phyloP scores from a whole-genome alignment of 2,797 vertebrate genomes.

The Alouatta caraya region DNA sequence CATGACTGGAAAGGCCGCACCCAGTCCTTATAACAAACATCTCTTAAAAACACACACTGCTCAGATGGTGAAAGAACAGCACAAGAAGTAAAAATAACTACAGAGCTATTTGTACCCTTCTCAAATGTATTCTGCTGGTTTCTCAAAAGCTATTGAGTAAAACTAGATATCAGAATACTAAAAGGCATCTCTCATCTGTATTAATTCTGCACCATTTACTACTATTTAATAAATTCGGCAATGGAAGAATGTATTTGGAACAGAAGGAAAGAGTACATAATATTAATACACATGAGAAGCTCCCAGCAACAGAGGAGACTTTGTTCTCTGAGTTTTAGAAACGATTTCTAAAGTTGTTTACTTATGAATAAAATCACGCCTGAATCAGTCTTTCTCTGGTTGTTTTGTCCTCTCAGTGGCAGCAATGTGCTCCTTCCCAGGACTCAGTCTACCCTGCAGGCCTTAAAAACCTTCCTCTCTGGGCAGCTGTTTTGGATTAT shows the following conservation, averaged over 20 bases:
- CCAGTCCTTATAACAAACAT: neutral
- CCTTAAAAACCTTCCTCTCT: neutral
- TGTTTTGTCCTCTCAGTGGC: neutral
- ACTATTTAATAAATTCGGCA: neutral
- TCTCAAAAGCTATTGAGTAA: neutral
- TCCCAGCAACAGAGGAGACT: neutral
- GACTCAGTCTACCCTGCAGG: neutral
- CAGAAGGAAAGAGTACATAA: neutral
- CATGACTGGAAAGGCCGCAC: neutral
- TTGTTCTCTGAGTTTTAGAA: neutral
- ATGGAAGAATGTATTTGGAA: neutral
- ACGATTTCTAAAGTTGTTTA: neutral
- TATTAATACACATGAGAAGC: neutral
- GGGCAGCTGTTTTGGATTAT: neutral
- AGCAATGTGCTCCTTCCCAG: neutral
- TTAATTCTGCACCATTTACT: neutral
- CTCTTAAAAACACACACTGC: neutral
- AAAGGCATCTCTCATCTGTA: neutral
- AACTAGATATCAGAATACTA: neutral
- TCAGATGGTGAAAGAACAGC: neutral
- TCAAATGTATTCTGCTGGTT: neutral
- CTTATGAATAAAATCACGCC: neutral
- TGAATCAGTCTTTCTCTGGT: neutral
- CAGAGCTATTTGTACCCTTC: neutral
- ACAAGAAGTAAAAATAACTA: neutral